Evolutionary conservation across 2,888 invertebrate species (phyloP).

Genomic region (Synergus umbraculus): DNA sequence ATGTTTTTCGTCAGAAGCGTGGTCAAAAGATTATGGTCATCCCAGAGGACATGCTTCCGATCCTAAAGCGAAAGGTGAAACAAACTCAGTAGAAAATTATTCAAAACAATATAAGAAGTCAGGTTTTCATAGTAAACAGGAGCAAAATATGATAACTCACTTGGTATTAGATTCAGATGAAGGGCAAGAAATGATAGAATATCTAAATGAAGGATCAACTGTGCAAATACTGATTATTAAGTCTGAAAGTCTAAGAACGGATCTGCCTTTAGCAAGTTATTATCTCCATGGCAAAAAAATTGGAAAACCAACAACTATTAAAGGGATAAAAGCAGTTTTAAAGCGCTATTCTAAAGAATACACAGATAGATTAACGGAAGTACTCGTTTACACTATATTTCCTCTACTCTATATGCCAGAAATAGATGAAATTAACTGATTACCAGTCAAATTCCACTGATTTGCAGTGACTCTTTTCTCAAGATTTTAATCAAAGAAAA

Average conservation of each 20-base stretch:
- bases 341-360: too few species aligned
- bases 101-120: conserved; percentile 57
- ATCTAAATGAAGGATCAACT: conserved; percentile 52
- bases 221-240: conserved; percentile 31
- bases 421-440: too few species aligned
- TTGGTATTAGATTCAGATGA: conserved; percentile 45
- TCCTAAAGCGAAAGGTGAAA: conserved; percentile 38
- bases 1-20: too few species aligned
- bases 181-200: conserved; percentile 52
- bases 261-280: conserved; percentile 57
- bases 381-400: too few species aligned
- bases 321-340: too few species aligned
- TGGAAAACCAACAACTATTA: neutral
- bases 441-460: too few species aligned
- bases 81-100: conserved; percentile 64
- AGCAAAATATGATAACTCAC: conserved; percentile 63
- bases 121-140: conserved; percentile 59
- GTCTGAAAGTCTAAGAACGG: conserved; percentile 8
- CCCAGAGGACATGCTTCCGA: conserved; percentile 66
- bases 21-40: conserved; percentile 55
- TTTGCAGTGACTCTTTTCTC: too few species aligned
- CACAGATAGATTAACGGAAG: too few species aligned
- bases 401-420: too few species aligned
- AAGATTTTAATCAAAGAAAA: too few species aligned
- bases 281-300: conserved; percentile 45